Evolutionary conservation across 2,888 invertebrate species (phyloP).

Genomic region (Atrina japonica): DNA sequence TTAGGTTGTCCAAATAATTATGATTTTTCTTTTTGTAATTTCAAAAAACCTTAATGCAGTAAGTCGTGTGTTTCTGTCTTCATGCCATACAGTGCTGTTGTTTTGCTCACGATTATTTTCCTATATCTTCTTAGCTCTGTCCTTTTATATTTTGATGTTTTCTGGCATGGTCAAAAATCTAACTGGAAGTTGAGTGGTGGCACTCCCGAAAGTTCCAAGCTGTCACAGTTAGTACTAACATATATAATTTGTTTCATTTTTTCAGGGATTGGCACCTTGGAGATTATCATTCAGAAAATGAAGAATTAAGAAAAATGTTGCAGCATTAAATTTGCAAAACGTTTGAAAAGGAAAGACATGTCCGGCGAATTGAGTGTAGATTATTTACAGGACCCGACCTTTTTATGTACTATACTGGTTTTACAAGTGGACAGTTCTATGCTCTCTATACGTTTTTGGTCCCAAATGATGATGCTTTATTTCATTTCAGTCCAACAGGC

Average conservation of each 20-base stretch:
- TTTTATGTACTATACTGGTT: neutral
- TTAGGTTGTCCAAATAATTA: no score
- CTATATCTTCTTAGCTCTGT: neutral
- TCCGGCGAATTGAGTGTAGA: neutral
- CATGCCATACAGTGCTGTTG: neutral
- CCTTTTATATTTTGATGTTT: neutral
- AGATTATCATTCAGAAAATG: neutral
- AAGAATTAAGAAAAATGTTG: conserved; percentile 2
- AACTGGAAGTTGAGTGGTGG: no score
- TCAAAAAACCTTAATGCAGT: neutral
- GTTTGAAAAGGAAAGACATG: no score
- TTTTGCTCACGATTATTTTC: neutral
- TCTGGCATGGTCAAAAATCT: neutral
- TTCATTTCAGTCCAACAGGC: neutral
- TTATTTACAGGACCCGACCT: neutral
- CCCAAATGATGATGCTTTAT: neutral
- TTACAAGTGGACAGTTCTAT: neutral
- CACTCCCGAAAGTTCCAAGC: neutral
- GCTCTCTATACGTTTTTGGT: neutral
- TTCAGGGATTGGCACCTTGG: no score
- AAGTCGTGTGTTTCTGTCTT: neutral
- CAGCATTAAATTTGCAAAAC: neutral
- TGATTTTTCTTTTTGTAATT: neutral
- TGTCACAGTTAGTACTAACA: neutral
- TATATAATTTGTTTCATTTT: no score